Conservation (phyloP, 64 coral and sea anemone genomes). For the Porites australiensis region DNA sequence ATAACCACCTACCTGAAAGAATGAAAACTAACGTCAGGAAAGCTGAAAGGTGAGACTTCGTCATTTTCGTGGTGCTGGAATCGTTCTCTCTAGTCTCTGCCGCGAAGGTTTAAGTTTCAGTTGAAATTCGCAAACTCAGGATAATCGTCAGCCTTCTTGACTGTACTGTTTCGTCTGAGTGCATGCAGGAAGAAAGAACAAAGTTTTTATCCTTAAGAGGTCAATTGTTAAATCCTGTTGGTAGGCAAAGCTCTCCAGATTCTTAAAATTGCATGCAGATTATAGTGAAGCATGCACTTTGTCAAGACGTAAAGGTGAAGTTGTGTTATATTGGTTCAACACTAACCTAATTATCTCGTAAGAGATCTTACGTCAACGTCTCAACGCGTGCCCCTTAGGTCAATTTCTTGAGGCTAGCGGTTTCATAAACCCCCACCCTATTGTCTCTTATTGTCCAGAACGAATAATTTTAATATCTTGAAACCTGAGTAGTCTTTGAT, state of each 20-base stretch:
- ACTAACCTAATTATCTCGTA: constrained; percentile 57
- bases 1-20: constrained; percentile 27
- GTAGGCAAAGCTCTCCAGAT: constrained; percentile 22
- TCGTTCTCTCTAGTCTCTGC: not conserved
- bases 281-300: constrained; percentile 51
- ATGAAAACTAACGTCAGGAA: constrained; percentile 1
- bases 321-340: constrained; percentile 44
- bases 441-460: constrained; percentile 35
- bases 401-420: not conserved
- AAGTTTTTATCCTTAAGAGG: constrained; percentile 17
- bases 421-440: not conserved
- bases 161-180: not conserved
- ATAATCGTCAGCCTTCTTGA: not conserved
- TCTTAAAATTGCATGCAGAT: constrained; percentile 54
- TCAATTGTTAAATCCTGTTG: constrained; percentile 35
- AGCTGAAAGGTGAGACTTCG: not conserved
- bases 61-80: not conserved
- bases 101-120: not conserved
- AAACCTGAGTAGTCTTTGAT: constrained; percentile 4
- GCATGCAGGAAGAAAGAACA: not conserved
- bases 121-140: not conserved
- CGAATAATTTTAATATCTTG: constrained; percentile 35
- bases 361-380: constrained; percentile 31
- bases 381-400: constrained; percentile 31
- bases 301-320: constrained; percentile 52